Base-by-base conservation (phyloP, 2,888 invertebrate species). In the Polydesmus complanatus region DNA sequence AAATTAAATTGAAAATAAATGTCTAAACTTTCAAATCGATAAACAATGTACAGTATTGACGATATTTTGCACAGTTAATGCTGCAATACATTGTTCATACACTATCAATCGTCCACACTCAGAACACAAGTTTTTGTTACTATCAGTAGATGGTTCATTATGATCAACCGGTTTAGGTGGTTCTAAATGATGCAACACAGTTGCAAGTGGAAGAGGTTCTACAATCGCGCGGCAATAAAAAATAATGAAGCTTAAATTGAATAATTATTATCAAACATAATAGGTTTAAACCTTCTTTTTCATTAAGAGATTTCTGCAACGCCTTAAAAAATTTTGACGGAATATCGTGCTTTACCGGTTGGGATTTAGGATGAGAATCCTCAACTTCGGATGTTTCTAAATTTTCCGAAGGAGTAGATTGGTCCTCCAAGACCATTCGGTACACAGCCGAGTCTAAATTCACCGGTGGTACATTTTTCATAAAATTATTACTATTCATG, bases 51-150 rank as follows among this genome's bases (percentile, higher is more conserved):
- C n/a, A n/a, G n/a, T n/a, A n/a, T n/a, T n/a, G n/a, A n/a, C n/a
- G n/a, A n/a, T n/a, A n/a, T n/a, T n/a, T n/a, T n/a, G n/a, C n/a
- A n/a, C n/a, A n/a, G n/a, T n/a, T n/a, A n/a, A n/a, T n/a, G n/a
- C n/a, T n/a, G n/a, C n/a, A n/a, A n/a, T 2, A 23, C 55, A 63
- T 48, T 26, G 21, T 78, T 87, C 93, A 91, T 87, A 96, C 95
- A 92, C 89, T 78, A 96, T 94, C 73, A 94, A 85, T 72, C 94
- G 85, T 77, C 94, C 94, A 81, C 97, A 97, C 73, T 93, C 93
- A 69, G 88, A 88, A 81, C 97, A 97, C 77, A 92, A 86, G 79
- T 91, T 92, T 78, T 91, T 90, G 71, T 88, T 87, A 68, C 50
- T 51, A 51, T 57, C 58, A 49, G 58, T 55, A 5, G 56, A 23